A percentile compares a stretch with the other conserved stretches of the same genome.
Conservation (phyloP, 2,113 vertebrate species). For the Hippolais icterina region DNA sequence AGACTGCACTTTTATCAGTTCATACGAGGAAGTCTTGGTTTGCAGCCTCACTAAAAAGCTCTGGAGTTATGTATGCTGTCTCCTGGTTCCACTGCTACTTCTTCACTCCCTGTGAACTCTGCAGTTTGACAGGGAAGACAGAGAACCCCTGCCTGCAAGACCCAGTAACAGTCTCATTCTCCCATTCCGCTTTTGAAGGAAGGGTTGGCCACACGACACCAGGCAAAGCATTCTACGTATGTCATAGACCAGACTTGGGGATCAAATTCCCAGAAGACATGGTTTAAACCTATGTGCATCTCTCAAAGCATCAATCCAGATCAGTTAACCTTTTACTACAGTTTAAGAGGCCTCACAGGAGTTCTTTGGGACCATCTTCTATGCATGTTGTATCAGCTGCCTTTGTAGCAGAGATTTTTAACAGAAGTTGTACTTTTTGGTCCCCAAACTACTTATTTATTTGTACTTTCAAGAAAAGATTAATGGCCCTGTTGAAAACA, state of each 20-base stretch:
- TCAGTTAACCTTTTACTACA: neutral
- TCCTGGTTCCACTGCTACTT: neutral
- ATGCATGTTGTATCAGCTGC: neutral
- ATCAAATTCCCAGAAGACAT: neutral
- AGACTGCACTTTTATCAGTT: neutral
- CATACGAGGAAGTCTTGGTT: neutral
- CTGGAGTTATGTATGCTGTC: fast-evolving
- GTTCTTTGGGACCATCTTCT: neutral
- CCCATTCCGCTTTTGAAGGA: neutral
- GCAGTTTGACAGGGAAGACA: neutral
- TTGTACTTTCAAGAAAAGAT: neutral
- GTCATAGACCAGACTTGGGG: fast-evolving
- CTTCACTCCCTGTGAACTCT: neutral
- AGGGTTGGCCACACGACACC: neutral
- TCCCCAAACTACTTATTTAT: neutral
- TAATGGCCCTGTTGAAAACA: neutral
- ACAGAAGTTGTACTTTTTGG: neutral
- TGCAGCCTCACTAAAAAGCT: neutral
- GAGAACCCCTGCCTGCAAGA: neutral
- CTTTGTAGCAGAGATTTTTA: neutral
- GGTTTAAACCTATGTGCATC: neutral
- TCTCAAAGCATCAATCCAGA: neutral
- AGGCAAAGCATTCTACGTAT: neutral
- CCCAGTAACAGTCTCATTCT: neutral
- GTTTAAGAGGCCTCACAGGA: neutral